Evolutionary conservation across 2,113 vertebrate species (phyloP), one percentile per base, ranked within the genome.

Genomic region (Sylvilagus bachmani): DNA sequence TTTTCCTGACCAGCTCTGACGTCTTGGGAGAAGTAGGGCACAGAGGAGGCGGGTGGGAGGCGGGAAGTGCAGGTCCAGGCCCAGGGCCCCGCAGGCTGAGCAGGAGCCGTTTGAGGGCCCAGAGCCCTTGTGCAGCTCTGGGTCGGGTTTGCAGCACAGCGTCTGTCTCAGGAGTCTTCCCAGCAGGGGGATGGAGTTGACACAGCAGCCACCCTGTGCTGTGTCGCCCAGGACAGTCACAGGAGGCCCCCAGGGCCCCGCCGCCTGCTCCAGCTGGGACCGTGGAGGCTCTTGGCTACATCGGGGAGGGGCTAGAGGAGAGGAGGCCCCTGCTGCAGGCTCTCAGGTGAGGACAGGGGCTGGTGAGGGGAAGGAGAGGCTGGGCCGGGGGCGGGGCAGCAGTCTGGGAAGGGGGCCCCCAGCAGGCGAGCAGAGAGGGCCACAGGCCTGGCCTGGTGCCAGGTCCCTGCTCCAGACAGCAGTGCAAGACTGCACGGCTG

Each of bases 211-310:
- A 84, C 49, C 66, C 31, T 31, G 82, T 51, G 51, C 89, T 5
- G 6, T 31, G 78, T 80, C 29, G n/a, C 38, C 27, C 13, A 16
- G 78, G 77, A 31, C 21, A 13, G 38, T 49, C 22, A 9, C 22
- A 38, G 79, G 70, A 38, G 44, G 38, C 31, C 69, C 44, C 16
- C 62, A 3, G 74, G 74, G 24, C 31, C 5, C 62, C n/a, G 7
- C 0, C 29, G n/a, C 14, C 25, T 8, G 3, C 3, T 10, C 4
- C 0, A 5, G 10, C 36, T n/a, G 5, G 24, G 27, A 31, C 3
- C 27, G 70, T 61, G 49, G 69, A 25, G 10, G 14, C 66, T 36
- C 64, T 83, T 49, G 61, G 73, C 25, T 38, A 4, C 44, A 44
- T 5, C 44, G n/a, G 22, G 10, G 13, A 7, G 13, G 31, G 31